Evolutionary conservation across 2,888 invertebrate genomes (phyloP), one percentile per base, ranked within the genome.

Genomic region (Galerucella nymphaeae): DNA sequence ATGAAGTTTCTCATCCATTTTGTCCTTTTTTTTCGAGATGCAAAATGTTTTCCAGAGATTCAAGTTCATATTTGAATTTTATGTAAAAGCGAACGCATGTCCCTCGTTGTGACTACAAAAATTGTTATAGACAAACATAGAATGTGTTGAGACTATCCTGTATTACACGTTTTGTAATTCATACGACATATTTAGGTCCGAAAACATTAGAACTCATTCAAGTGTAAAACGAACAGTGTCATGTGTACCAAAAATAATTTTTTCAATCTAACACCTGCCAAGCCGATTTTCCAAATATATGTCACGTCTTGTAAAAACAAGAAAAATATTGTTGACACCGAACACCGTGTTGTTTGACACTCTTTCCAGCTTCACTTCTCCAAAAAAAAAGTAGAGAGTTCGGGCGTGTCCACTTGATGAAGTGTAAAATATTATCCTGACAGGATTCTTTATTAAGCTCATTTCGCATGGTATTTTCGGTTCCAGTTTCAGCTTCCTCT

Each of bases 391-490:
- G 45, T 42, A 48, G 16, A 3, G 53, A 53, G 53, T 53, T 53
- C 18, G 9, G 42, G 73, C 77, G 73, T 76, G 81, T 81, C 80
- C 80, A 75, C 74, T 79, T 81, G 82, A 82, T 80, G 76, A 79
- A 81, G 81, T 80, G 81, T 79, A 77, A 79, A 80, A 80, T 79
- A 82, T 82, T 78, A 80, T 78, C 79, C 76, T 80, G 82, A 80
- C 82, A 82, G 82, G 77, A 78, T 82, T 81, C 82, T 82, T 82
- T 82, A 82, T 82, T 82, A 81, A 80, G 80, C 80, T 77, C 78
- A 77, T 80, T 77, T 75, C 73, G 72, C 72, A 68, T 57, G 71
- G 67, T 70, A 66, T 63, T 64, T 69, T 71, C 75, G 58, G 57
- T 70, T 73, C 71, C 65, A 64, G 71, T 71, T 73, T 66, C 70